Evolutionary conservation across 2,888 invertebrate genomes (phyloP), one percentile per base, ranked within the genome.

Genomic region (Aradus depressus): DNA sequence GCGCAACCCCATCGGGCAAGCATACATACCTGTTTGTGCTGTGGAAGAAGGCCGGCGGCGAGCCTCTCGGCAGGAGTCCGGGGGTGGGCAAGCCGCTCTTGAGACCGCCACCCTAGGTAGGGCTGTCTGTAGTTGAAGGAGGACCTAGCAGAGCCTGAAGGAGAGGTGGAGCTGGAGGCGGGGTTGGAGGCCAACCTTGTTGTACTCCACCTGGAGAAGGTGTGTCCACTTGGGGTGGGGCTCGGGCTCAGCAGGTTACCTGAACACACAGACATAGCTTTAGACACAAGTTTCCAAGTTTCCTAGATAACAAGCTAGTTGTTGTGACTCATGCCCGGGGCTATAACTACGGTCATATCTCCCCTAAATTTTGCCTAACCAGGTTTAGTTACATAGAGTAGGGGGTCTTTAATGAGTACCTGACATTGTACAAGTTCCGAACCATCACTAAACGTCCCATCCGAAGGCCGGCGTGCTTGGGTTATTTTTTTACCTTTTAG

Each of bases 81-180:
- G 2, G 85, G 85, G 61, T 76, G 75, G 60, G 82, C 77, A 47
- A 91, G 73, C 56, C 87, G 77, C 68, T 90, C 90, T 68, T 89
- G 87, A 65, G 81, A 80, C 61, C 90, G 75, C 91, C 90, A 91
- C 44, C 90, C 90, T 55, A 91, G 75, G 70, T 91, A 91, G 1
- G 90, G 90, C 66, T 87, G 86, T 32, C 89, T 77, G 60, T 85
- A 84, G 66, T 84, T 87, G 72, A 84, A 84, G 53, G 83, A 82
- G 44, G 81, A 81, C 52, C 81, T 72, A 28, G 79, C 70, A 44
- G 80, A 80, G 62, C 75, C 74, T 56, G 80, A 74, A 31, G 81
- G 80, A 6, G 72, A 71, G 49, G 72, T 70, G 59, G 80, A 80
- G 49, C 75, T 75, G 49, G 75, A 72, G 58, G 70, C 68, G 35